Base-by-base conservation (phyloP, 1,140 invertebrate genomes). In the Radopholus similis region DNA sequence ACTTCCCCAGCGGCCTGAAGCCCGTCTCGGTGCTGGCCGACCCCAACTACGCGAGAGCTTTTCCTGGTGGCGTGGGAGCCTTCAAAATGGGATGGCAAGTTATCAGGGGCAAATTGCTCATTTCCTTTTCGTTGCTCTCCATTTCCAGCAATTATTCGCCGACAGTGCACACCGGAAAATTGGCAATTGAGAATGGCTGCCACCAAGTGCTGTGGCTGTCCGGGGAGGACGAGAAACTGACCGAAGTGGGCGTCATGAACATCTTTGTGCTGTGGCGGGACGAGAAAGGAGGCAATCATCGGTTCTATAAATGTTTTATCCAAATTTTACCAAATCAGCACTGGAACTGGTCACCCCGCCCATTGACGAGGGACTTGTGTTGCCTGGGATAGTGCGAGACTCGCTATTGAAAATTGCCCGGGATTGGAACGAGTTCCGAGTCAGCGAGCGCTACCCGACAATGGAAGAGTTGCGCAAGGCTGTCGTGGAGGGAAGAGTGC, bases 241-340 rank as follows among this genome's bases (percentile, higher is more conserved):
- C 96, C 0, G 96, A 99, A 87, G 93, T 92, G 49, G 96, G 96
- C 44, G 93, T 95, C 8, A 99, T 99, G 96, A 99, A 99, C 80
- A 89, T 99, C 53, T 97, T 98, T 81, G 87, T 95, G 72, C 89
- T 90, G 78, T 90, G 89, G 82, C 87, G 89, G 65, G 92, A 97
- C 82, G 88, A 92, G 59, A 85, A 91, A 80, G 92, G 92, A 88
- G 93, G 94, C 94, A 86, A 84, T 15, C 18, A 9, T 47, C 30
- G 30, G 30, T 21, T 26, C 30, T 6, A 51, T 26, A 51, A 51
- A 13, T 23, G 11, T n/a, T 42, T 42, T 42, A 42, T 42, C 2
- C 18, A 13, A 42, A 40, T 4, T 59, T 9, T 42, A 13, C 3
- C 23, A 62, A 58, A 78, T 42, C 81, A 95, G 93, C 93, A 83